Percentiles rank a stretch among this genome's conserved stretches.
Evolutionary conservation across 2,888 invertebrate species (phyloP).

Genomic region (Dasysyrphus tricinctus): DNA sequence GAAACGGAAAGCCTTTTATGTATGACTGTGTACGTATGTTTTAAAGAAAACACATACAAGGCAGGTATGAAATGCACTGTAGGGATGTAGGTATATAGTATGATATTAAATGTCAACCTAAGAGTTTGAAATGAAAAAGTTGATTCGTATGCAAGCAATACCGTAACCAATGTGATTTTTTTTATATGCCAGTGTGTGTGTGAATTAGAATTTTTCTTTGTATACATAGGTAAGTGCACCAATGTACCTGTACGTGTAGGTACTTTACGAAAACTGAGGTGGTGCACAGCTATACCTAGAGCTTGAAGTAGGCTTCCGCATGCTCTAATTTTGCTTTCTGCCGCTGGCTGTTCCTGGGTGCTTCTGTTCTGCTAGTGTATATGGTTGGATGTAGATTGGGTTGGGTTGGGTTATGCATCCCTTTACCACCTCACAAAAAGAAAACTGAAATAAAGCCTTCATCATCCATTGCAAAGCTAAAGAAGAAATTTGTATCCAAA

Average conservation of each 20-base stretch:
- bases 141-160: conserved; percentile 54
- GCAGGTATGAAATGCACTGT: conserved; percentile 10
- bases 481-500: conserved; percentile 19
- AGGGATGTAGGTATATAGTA: too few species aligned
- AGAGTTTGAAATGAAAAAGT: conserved; percentile 62
- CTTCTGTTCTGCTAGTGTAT: conserved; percentile 2
- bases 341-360: conserved; percentile 31
- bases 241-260: conserved; percentile 29
- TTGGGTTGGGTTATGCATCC: conserved; percentile 1
- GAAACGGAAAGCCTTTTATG: conserved; percentile 24
- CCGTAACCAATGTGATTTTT: conserved; percentile 26
- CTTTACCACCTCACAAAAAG: background rate
- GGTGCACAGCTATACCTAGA: conserved; percentile 29
- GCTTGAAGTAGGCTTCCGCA: conserved; percentile 66
- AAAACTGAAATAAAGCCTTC: background rate
- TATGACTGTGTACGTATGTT: conserved; percentile 13
- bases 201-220: background rate
- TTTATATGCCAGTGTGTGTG: background rate
- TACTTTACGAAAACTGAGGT: conserved; percentile 40
- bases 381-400: conserved; percentile 4
- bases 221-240: conserved; percentile 47
- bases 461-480: conserved; percentile 34
- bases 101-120: conserved; percentile 40
- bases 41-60: conserved; percentile 30
- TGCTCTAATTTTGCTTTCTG: conserved; percentile 64